Base-by-base conservation (phyloP, 2,888 invertebrate genomes). In the Drosophila macrospina region DNA sequence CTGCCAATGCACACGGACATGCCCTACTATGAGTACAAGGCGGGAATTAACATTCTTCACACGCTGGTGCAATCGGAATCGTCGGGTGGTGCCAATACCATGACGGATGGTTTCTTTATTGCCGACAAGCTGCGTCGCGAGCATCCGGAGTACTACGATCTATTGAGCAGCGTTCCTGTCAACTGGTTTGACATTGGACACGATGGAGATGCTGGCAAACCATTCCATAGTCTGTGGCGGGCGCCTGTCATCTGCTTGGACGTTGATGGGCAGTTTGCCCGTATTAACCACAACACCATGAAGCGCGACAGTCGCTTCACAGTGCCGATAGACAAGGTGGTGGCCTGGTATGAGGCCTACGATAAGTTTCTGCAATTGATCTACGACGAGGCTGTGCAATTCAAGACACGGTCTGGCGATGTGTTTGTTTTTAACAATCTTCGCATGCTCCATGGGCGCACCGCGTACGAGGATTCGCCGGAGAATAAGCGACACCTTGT, bases 1-100 rank as follows among this genome's bases (percentile, higher is more conserved):
- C 92, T 96, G 30, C 95, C 95, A 68, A 92, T 96, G 79, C 96
- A 96, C 84, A 95, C 95, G 0, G 96, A 96, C 90, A 92, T 96
- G 73, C 96, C 96, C 0, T 96, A 96, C 85, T 95, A 95, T 80
- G 94, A 95, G 69, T 95, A 96, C 86, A 94, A 80, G 67, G 96
- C 96, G 0, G 95, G 96, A 66, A 94, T 94, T 0, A 95, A 95
- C 90, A 91, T 96, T 80, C 91, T 96, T 3, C 96, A 96, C 86
- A 96, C 95, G 87, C 91, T 95, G 1, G 93, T 93, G 4, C 95
- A 95, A 90, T 94, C 95, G 0, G 78, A 91, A 1, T 93, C 94
- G 4, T 79, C 91, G 13, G 96, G 96, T 0, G 96, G 96, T 0
- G 94, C 94, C 44, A 95, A 95, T 85, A 92, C 94, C 34, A 91